Evolutionary conservation across 2,797 vertebrate genomes (phyloP).

Genomic region (Paratrypauchen microcephalus): DNA sequence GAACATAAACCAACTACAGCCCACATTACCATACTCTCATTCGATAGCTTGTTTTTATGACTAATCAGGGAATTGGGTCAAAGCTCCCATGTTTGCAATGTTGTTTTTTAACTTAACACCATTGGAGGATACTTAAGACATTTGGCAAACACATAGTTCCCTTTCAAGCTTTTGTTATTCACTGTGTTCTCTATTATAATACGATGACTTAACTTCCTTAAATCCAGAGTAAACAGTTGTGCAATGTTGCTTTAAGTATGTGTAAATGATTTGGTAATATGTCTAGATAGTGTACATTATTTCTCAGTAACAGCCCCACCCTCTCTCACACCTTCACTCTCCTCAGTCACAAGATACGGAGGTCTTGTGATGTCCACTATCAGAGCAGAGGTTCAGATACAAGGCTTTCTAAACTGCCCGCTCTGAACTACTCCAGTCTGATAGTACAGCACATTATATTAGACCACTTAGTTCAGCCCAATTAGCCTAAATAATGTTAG

Average conservation of each 20-base stretch:
- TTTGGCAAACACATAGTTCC: too few relatives aligned
- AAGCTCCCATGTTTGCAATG: too few relatives aligned
- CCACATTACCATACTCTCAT: too few relatives aligned
- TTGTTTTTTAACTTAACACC: too few relatives aligned
- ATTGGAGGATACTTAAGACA: too few relatives aligned
- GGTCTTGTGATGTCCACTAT: constrained; percentile 62
- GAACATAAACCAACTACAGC: too few relatives aligned
- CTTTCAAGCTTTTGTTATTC: too few relatives aligned
- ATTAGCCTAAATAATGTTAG: neutral
- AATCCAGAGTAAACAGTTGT: neutral
- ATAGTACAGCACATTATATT: neutral
- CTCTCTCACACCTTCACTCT: constrained; percentile 43
- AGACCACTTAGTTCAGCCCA: neutral
- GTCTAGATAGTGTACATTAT: constrained; percentile 7
- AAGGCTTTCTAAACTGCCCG: constrained; percentile 30
- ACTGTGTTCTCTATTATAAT: too few relatives aligned
- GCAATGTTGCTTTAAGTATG: neutral
- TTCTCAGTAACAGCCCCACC: neutral
- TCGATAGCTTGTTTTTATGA: too few relatives aligned
- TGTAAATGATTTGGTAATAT: neutral
- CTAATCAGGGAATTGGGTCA: too few relatives aligned
- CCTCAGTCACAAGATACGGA: constrained; percentile 49
- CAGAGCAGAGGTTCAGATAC: constrained; percentile 51
- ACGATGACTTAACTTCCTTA: neutral
- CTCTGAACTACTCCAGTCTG: neutral